phyloP scores from a whole-genome alignment of 2,797 vertebrate species.

The Echiichthys vipera region DNA sequence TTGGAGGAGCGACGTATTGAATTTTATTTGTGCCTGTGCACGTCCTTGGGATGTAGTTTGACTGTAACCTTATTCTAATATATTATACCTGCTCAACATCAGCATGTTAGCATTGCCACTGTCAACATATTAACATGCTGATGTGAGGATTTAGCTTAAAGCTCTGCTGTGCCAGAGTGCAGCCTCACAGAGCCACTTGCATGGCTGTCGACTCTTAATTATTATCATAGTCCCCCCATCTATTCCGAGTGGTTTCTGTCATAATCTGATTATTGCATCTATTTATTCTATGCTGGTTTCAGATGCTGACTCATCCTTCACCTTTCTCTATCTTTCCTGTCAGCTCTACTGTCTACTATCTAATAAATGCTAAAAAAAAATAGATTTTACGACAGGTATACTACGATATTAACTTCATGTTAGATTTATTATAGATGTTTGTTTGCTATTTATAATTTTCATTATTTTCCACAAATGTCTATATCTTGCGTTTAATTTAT shows the following conservation, averaged over 20 bases:
- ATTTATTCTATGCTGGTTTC: too few species aligned
- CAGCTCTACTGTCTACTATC: background rate
- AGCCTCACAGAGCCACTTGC: slow-evolving; percentile 5
- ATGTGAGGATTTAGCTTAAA: background rate
- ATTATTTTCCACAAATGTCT: too few species aligned
- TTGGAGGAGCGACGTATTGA: too few species aligned
- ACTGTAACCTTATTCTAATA: background rate
- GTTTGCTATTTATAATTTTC: too few species aligned
- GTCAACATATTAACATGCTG: background rate
- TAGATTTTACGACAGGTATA: too few species aligned
- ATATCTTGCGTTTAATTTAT: too few species aligned
- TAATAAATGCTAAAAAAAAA: background rate
- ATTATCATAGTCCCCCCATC: too few species aligned
- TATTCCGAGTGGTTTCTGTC: too few species aligned
- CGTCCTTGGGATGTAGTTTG: background rate
- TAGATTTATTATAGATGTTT: too few species aligned
- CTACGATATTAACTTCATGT: too few species aligned
- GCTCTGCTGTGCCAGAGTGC: background rate
- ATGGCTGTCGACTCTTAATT: background rate
- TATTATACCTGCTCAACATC: background rate
- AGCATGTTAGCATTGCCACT: background rate
- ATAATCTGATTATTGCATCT: background rate
- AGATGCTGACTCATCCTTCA: background rate
- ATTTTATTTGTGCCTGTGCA: too few species aligned
- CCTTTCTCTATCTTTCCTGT: background rate